These are phyloP conservation scores for Streblospio benedicti DNA, from an alignment of 1,140 invertebrate species.

Conservation along the genomic window DNA sequence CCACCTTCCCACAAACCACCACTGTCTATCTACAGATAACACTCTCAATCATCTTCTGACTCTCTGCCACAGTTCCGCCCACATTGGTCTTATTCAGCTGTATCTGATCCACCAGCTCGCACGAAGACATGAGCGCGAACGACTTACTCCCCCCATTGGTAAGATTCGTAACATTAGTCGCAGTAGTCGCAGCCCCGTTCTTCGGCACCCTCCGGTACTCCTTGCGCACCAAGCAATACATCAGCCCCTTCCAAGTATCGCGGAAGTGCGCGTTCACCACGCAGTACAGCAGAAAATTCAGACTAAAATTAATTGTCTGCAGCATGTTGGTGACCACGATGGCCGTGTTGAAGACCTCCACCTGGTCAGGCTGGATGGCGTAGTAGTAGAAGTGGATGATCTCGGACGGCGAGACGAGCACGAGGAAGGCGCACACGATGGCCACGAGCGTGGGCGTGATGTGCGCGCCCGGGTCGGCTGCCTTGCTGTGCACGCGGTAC, in stretches of 20 bases:
- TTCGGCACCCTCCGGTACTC: too few relatives aligned
- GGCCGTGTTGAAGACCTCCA: not conserved
- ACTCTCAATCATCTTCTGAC: too few relatives aligned
- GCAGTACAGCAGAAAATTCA: slow-evolving; percentile 14
- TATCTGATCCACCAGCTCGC: too few relatives aligned
- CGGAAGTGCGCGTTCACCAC: slow-evolving; percentile 8
- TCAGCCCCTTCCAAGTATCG: not conserved
- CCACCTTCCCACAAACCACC: too few relatives aligned
- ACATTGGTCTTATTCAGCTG: too few relatives aligned
- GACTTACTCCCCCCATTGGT: too few relatives aligned
- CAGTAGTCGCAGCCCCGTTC: too few relatives aligned
- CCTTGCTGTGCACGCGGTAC: not conserved
- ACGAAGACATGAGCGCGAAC: too few relatives aligned
- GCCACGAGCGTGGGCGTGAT: slow-evolving; percentile 12
- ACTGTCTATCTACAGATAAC: too few relatives aligned
- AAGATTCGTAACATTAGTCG: too few relatives aligned
- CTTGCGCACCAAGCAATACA: not conserved
- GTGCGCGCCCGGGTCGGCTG: not conserved
- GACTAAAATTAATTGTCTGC: slow-evolving; percentile 12
- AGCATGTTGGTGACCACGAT: slow-evolving; percentile 7
- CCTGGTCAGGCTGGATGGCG: not conserved
- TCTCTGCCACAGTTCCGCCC: too few relatives aligned
- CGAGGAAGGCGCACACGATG: slow-evolving; percentile 10
- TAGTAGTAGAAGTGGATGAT: slow-evolving; percentile 8
- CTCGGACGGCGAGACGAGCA: slow-evolving; percentile 17